Conservation (phyloP, 2,888 invertebrate species). For the Morinoia aosen region DNA sequence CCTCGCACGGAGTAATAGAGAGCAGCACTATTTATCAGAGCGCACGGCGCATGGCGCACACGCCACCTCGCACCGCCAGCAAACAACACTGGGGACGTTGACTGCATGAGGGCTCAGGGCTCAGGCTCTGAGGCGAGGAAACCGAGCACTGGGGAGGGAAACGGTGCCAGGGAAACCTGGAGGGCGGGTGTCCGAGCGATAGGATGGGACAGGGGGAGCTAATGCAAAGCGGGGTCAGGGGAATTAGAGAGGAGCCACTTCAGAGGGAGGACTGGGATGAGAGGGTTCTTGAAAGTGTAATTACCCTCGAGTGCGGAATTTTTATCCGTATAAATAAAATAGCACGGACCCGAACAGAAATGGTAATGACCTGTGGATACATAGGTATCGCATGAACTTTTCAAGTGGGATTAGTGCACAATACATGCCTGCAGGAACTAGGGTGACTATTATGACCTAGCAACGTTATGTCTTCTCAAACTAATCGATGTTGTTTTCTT, state of each 20-base stretch:
- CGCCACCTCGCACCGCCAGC: neutral
- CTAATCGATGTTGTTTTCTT: too few species aligned
- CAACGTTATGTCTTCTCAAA: too few species aligned
- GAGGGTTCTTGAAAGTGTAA: conserved; percentile 14
- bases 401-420: too few species aligned
- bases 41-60: neutral
- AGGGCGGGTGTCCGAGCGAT: neutral
- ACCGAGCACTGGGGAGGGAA: neutral
- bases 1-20: neutral
- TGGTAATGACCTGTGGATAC: neutral
- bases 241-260: neutral
- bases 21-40: conserved; percentile 38
- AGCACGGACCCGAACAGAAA: neutral
- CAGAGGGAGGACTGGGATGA: neutral
- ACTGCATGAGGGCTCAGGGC: neutral
- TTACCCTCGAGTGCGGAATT: neutral
- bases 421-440: too few species aligned
- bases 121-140: neutral
- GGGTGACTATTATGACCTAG: too few species aligned
- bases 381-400: neutral
- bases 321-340: neutral
- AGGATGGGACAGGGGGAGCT: neutral
- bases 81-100: conserved; percentile 45
- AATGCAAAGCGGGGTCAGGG: conserved; percentile 38
- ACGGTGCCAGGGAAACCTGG: neutral